Base-by-base conservation (phyloP, 2,888 invertebrate species). In the Ctena decussata region DNA sequence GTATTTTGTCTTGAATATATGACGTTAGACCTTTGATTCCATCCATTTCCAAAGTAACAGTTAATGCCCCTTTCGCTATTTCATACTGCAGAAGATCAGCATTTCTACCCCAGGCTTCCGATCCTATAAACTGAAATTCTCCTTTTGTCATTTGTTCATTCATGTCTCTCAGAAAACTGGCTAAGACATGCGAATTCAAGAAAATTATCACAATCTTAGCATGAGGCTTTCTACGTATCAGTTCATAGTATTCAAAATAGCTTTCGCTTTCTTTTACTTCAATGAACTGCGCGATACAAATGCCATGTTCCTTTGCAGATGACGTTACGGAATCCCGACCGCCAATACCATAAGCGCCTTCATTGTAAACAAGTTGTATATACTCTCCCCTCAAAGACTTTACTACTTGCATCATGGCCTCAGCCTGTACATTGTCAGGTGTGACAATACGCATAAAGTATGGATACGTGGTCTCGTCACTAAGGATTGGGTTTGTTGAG, bases 281-380 rank as follows among this genome's bases (percentile, higher is more conserved):
- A 0, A 84, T 78, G 6, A 39, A 24, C 30, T 84, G 84, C 8
- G 84, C 86, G 53, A 90, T 73, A 65, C 90, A 90, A 30, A 90
- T 65, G 8, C 49, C 35, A 49, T 82, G 53, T 30, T 72, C 46
- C 5, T 57, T 32, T 11, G 84, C 83, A 1, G 53, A 70, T 0
- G 60, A 30, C 6, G 57, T 30, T 1, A 87, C 57, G 0, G 82
- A 77, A 41, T 81, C 79, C 27, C 77, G 53, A 12, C 89, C 87
- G 12, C 82, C 85, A 76, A 85, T 82, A 3, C 90, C 90, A 30
- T 86, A 90, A 8, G 80, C 70, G 12, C 89, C 84, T 44, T 87
- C 77, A 65, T 85, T 90, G 78, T 89, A 83, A 15, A 90, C 79
- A 41, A 90, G 57, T 57, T 90, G 90, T 44, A 90, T 86, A 37